Evolutionary conservation across 2,113 vertebrate species (phyloP), one percentile per base, ranked within the genome.

Genomic region (Zapornia atra): DNA sequence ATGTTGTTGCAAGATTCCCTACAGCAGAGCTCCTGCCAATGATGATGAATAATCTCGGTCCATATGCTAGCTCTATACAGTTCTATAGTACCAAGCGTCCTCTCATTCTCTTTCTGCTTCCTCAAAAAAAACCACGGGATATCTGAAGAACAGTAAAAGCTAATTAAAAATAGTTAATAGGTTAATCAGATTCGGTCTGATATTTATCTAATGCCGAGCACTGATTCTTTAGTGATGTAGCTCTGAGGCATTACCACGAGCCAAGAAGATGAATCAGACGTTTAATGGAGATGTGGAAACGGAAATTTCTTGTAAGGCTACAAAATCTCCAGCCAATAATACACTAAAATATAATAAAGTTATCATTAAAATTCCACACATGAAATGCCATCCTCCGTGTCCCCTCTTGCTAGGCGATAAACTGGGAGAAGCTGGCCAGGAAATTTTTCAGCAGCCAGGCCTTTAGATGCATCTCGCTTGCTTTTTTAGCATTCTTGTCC

Each of bases 221-320:
- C 70, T 73, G 91, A 77, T 95, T 95, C 92, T 88, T 95, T 83
- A 94, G 90, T 80, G 87, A 86, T 97, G 92, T 78, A 95, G 84
- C 54, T 87, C 5, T 46, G 85, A 97, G 54, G 80, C 76, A 88
- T 96, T 96, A 92, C 63, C 71, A 42, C 6, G 76, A 94, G 96
- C 96, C 97, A 98, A 97, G 95, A 97, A 93, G 96, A 95, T 97
- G 90, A 98, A 98, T 97, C 95, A 97, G 93, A 94, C 89, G 38
- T 91, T 96, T 98, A 98, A 98, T 97, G 96, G 93, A 84, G 96
- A 93, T 94, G 66, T 94, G 96, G 96, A 97, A 98, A 96, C 15
- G 79, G 94, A 98, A 97, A 96, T 97, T 97, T 97, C 98, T 97
- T 98, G 95, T 97, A 97, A 95, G 94, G 92, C 89, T 94, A 96